A percentile compares a stretch with the other conserved stretches of the same genome.
phyloP scores from a whole-genome alignment of 2,888 invertebrate species.

The Tachina lurida region DNA sequence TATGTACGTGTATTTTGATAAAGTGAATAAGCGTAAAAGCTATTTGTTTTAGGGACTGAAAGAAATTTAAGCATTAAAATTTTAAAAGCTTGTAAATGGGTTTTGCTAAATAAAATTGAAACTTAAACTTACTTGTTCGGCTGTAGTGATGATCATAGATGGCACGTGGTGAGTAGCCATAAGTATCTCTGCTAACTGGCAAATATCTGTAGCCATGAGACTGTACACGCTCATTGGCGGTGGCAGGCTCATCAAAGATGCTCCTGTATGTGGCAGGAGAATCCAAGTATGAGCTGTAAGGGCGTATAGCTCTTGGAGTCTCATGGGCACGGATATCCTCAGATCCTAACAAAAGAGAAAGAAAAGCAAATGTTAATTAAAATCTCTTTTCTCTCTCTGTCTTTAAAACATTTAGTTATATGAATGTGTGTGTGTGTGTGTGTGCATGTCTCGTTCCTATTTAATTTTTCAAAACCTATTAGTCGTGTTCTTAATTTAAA shows the following conservation, averaged over 20 bases:
- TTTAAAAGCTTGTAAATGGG: conserved; percentile 17
- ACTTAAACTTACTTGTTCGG: conserved; percentile 90
- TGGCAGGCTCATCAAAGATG: conserved; percentile 93
- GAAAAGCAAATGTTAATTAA: neutral
- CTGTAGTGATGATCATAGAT: conserved; percentile 94
- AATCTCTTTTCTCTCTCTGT: neutral
- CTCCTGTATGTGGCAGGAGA: conserved; percentile 91
- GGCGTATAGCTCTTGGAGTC: conserved; percentile 87
- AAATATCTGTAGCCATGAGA: conserved; percentile 95
- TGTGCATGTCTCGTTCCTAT: neutral
- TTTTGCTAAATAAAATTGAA: neutral
- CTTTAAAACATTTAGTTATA: neutral
- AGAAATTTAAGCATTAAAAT: conserved; percentile 26
- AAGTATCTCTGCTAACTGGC: conserved; percentile 94
- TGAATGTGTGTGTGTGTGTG: no score
- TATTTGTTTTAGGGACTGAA: conserved; percentile 16
- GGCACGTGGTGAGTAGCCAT: conserved; percentile 94
- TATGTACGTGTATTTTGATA: neutral
- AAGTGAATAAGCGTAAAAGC: conserved; percentile 19
- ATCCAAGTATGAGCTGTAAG: conserved; percentile 88
- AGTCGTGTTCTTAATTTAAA: conserved; percentile 62
- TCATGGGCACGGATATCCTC: conserved; percentile 96
- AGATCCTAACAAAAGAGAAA: conserved; percentile 86
- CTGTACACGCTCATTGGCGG: conserved; percentile 92
- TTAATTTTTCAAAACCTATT: conserved; percentile 11